Evolutionary conservation across 1,140 invertebrate species (phyloP), one percentile per base, ranked within the genome.

Genomic region (Achroia grisella): DNA sequence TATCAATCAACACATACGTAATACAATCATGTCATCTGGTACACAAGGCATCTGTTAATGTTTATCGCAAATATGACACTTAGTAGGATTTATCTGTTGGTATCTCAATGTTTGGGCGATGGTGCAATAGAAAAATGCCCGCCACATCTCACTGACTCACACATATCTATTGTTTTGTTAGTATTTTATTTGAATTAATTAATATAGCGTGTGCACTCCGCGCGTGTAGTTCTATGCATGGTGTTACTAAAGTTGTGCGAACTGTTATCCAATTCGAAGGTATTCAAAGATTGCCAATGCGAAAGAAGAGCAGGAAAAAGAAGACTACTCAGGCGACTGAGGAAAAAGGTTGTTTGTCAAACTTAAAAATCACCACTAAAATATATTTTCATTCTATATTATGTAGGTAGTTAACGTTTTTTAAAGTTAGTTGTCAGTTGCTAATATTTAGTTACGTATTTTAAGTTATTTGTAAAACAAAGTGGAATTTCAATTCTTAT

Each of bases 281-380:
- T 74, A 35, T 82, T 80, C 44, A 84, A 82, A 48, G 59, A 82
- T 32, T 84, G 80, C 71, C 74, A 80, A 79, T 84, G 80, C 80
- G 80, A 82, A 79, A 78, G 78, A 81, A 70, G 69, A 59, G 59
- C 76, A 73, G 80, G 78, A 82, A 84, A 74, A 81, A 80, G 77
- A 47, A 72, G 80, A 34, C 60, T 82, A 31, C 47, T 82, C 6
- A 64, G 69, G 52, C 65, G 76, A 45, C 65, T 68, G 23, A 62
- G 52, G 36, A 80, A 57, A 53, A 71, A 71, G 17, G 17, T 23
- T n/a, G n/a, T n/a, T n/a, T n/a, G n/a, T n/a, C n/a, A n/a, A n/a
- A n/a, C n/a, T n/a, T n/a, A n/a, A n/a, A n/a, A n/a, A n/a, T n/a
- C n/a, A n/a, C n/a, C n/a, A n/a, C n/a, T n/a, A n/a, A n/a, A n/a